These are phyloP conservation scores for Odocoileus virginianus DNA, from an alignment of 2,113 vertebrate species.

Conservation along the genomic window DNA sequence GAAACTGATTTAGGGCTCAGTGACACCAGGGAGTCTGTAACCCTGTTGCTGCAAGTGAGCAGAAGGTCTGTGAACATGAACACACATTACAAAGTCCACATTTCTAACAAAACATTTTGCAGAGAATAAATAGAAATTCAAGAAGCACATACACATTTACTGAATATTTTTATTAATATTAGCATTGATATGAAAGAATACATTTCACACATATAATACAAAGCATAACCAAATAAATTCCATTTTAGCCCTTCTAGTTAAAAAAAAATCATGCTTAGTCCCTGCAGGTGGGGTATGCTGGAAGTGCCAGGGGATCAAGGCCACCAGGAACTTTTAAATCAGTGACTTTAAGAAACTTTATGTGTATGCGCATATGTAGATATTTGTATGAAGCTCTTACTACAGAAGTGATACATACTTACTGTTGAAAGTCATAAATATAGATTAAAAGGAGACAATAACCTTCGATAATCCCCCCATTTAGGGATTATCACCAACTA, in stretches of 20 bases:
- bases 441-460: neutral
- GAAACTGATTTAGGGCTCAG: neutral
- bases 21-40: neutral
- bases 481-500: neutral
- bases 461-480: neutral
- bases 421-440: neutral
- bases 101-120: neutral
- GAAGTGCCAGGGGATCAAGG: neutral
- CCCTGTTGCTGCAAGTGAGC: neutral
- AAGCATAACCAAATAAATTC: neutral
- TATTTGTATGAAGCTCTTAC: neutral
- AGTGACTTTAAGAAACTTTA: neutral
- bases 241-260: neutral
- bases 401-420: neutral
- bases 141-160: neutral
- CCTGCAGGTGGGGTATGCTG: neutral
- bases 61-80: neutral
- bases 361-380: neutral
- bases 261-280: neutral
- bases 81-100: neutral
- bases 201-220: neutral
- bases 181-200: neutral
- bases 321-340: neutral
- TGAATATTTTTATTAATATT: neutral
- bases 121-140: neutral